These are phyloP conservation scores for Calcarius lapponicus DNA, from an alignment of 2,797 vertebrate species.

Conservation along the genomic window DNA sequence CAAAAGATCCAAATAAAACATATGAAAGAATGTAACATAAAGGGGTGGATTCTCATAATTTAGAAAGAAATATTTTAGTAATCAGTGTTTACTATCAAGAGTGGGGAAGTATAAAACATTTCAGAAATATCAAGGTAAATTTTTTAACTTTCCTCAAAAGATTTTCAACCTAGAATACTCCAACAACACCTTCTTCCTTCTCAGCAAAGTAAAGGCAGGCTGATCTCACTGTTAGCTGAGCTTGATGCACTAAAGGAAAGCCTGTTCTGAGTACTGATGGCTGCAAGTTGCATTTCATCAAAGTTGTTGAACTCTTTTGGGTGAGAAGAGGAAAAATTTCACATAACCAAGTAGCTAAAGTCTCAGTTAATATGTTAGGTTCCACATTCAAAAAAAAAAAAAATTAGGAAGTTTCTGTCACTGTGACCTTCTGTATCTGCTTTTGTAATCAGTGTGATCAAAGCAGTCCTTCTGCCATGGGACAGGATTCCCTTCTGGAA, in stretches of 20 bases:
- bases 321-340: background rate
- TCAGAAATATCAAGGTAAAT: background rate
- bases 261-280: background rate
- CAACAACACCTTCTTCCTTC: background rate
- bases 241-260: background rate
- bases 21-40: background rate
- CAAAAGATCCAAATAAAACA: background rate
- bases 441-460: constrained; percentile 64
- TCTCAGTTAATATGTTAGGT: background rate
- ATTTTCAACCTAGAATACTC: background rate
- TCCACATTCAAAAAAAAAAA: constrained; percentile 1
- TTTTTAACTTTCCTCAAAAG: background rate
- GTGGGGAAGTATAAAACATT: background rate
- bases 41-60: background rate
- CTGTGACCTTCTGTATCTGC: constrained; percentile 40
- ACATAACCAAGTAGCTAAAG: background rate
- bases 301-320: background rate
- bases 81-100: background rate
- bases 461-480: constrained; percentile 26
- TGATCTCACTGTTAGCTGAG: background rate
- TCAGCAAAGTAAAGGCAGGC: background rate
- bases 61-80: background rate
- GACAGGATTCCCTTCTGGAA: constrained; percentile 59
- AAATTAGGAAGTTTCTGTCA: constrained; percentile 27
- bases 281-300: constrained; percentile 1